A percentile compares a stretch with the other conserved stretches of the same genome.
These are phyloP conservation scores for Myanophis thanlyinensis DNA, from an alignment of 2,113 vertebrate species.

Conservation along the genomic window DNA sequence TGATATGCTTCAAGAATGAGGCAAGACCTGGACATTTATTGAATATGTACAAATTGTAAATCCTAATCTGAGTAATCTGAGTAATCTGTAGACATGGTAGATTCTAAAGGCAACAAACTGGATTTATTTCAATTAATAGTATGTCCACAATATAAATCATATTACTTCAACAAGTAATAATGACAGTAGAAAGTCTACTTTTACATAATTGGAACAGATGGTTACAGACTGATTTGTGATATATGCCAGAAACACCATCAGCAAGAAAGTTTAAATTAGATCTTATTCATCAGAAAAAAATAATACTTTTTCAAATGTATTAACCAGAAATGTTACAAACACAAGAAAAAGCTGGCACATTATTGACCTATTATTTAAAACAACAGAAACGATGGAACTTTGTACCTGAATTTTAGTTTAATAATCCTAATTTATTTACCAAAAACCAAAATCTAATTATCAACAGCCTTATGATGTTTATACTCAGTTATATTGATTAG, in stretches of 20 bases:
- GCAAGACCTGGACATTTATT: neutral
- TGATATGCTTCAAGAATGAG: neutral
- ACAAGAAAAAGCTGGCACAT: neutral
- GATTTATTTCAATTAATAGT: neutral
- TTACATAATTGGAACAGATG: neutral
- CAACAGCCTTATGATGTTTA: neutral
- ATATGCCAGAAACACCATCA: neutral
- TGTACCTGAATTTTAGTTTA: neutral
- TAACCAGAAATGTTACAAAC: neutral
- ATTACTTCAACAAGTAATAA: neutral
- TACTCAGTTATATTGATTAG: neutral
- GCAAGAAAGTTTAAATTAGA: neutral
- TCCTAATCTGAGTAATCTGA: neutral
- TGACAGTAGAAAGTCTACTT: neutral
- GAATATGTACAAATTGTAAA: neutral
- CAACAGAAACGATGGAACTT: neutral
- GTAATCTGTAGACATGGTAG: neutral
- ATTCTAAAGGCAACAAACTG: neutral
- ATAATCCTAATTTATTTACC: neutral
- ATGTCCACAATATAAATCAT: neutral
- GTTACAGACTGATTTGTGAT: neutral
- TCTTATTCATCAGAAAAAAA: neutral
- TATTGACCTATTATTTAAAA: neutral
- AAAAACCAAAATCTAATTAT: neutral
- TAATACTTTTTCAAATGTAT: neutral